phyloP scores from a whole-genome alignment of 2,113 vertebrate genomes.

The Urocolius indicus region DNA sequence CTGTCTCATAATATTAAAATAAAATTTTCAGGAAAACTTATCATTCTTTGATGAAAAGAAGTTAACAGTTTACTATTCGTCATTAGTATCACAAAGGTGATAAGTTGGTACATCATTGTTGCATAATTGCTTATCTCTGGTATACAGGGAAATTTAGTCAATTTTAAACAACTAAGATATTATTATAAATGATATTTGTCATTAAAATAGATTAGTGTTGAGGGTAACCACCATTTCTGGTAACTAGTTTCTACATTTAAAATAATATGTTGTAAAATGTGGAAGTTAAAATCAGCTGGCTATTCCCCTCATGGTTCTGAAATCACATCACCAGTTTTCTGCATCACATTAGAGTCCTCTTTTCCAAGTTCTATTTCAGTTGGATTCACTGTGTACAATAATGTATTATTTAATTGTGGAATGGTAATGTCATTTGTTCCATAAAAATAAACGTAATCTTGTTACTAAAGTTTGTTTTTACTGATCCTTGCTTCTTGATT shows the following conservation, averaged over 20 bases:
- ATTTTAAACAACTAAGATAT: neutral
- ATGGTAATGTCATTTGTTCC: neutral
- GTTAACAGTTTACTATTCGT: neutral
- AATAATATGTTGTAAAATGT: neutral
- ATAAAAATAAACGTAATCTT: neutral
- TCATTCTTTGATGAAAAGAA: neutral
- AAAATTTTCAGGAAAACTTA: neutral
- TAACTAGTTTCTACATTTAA: neutral
- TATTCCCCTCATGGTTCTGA: neutral
- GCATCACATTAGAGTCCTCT: neutral
- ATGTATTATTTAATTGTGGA: neutral
- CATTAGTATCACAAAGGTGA: neutral
- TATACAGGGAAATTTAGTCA: neutral
- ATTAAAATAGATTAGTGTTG: neutral
- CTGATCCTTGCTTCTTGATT: neutral
- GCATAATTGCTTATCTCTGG: neutral
- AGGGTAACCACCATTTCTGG: neutral
- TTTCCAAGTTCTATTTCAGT: neutral
- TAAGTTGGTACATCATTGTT: neutral
- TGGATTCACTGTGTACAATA: neutral
- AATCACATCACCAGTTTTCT: neutral
- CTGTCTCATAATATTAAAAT: neutral
- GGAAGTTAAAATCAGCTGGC: neutral
- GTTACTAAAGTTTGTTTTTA: neutral
- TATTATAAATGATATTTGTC: neutral